Conservation (phyloP, 1,140 invertebrate species). For the Campoletis sonorensis region DNA sequence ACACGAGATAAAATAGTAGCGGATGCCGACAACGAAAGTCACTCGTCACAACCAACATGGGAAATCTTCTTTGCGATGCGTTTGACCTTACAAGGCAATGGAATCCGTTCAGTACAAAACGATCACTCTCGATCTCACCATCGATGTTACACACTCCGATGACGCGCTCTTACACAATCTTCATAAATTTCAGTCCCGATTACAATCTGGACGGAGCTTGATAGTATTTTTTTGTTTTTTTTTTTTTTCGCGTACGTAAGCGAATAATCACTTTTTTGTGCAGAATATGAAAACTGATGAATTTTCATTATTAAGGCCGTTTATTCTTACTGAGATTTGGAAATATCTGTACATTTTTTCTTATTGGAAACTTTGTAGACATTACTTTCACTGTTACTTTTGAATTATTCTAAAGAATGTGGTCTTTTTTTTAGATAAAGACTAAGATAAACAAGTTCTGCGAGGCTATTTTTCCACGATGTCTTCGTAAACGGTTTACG, state of each 20-base stretch:
- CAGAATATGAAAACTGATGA: too few relatives aligned
- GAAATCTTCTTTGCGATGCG: background rate
- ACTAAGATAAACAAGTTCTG: too few relatives aligned
- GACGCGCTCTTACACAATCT: background rate
- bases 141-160: background rate
- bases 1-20: background rate
- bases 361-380: too few relatives aligned
- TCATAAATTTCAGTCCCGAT: background rate
- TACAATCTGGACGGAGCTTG: background rate
- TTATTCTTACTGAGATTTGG: too few relatives aligned
- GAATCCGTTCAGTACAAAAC: background rate
- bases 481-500: too few relatives aligned
- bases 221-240: too few relatives aligned
- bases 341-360: too few relatives aligned
- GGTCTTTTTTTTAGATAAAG: too few relatives aligned
- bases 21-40: background rate
- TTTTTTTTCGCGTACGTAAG: background rate
- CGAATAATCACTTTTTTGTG: background rate
- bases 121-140: background rate
- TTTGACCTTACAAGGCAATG: conserved; percentile 5
- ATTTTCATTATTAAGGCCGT: too few relatives aligned
- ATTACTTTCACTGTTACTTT: too few relatives aligned
- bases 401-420: too few relatives aligned
- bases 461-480: too few relatives aligned
- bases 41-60: background rate